A percentile compares a stretch with the other conserved stretches of the same genome.
Evolutionary conservation across 2,888 invertebrate species (phyloP).

Genomic region (Pelosia muscerda): DNA sequence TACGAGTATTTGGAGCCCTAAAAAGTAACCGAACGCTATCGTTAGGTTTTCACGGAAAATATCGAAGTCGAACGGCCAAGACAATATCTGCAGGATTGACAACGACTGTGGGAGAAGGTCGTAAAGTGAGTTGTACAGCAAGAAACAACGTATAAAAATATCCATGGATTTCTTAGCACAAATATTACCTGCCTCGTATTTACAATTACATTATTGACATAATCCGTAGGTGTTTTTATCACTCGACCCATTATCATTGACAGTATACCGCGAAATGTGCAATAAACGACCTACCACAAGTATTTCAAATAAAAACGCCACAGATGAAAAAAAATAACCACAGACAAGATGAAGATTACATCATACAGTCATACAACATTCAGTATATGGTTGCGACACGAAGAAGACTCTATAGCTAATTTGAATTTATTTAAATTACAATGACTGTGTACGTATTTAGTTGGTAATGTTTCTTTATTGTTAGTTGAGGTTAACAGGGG

Average conservation of each 20-base stretch:
- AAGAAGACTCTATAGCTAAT: slow-evolving; percentile 63
- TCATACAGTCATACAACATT: slow-evolving; percentile 52
- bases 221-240: slow-evolving; percentile 9
- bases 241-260: slow-evolving; percentile 33
- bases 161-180: background rate
- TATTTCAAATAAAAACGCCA: slow-evolving; percentile 36
- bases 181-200: slow-evolving; percentile 17
- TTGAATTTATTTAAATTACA: slow-evolving; percentile 85
- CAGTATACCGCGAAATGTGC: slow-evolving; percentile 54
- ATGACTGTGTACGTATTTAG: slow-evolving; percentile 75
- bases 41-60: too few relatives aligned
- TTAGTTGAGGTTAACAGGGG: slow-evolving; percentile 72
- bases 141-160: background rate
- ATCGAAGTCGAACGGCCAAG: too few relatives aligned
- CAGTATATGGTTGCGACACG: slow-evolving; percentile 66
- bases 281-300: slow-evolving; percentile 65
- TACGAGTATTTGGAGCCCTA: too few relatives aligned
- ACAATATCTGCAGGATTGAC: too few relatives aligned
- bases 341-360: slow-evolving; percentile 61
- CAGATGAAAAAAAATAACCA: slow-evolving; percentile 37
- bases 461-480: slow-evolving; percentile 76
- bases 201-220: slow-evolving; percentile 18
- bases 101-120: background rate
- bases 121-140: background rate
- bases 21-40: too few relatives aligned